phyloP scores from a whole-genome alignment of 1,140 invertebrate species.

The Trinorchestia longiramus region DNA sequence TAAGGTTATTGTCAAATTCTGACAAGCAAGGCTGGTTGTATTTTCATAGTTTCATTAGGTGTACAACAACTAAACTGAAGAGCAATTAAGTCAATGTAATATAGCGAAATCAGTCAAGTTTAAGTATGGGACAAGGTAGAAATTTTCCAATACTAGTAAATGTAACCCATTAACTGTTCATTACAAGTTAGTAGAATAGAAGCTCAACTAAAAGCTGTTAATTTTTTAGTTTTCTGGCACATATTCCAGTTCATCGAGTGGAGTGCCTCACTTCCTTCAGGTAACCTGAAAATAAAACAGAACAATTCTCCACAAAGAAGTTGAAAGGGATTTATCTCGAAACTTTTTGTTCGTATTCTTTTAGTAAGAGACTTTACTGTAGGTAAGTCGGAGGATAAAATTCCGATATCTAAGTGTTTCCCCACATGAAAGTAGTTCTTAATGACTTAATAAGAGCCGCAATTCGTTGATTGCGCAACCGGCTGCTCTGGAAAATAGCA shows the following conservation, averaged over 20 bases:
- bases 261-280: background rate
- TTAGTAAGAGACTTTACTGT: background rate
- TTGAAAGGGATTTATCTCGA: background rate
- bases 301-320: background rate
- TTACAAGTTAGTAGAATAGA: background rate
- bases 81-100: background rate
- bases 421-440: background rate
- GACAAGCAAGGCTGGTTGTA: background rate
- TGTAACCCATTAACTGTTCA: too few species aligned
- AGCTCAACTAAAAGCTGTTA: background rate
- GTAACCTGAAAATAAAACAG: background rate
- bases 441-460: background rate
- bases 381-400: background rate
- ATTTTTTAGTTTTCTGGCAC: background rate
- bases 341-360: background rate
- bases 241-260: background rate
- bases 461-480: background rate
- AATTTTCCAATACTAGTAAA: background rate
- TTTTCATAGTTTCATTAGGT: background rate
- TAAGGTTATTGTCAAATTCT: too few species aligned
- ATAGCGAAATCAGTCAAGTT: background rate
- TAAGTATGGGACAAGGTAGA: background rate
- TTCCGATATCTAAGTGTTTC: background rate
- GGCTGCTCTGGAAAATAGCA: background rate
- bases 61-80: background rate